Percentiles rank a stretch among this genome's conserved stretches.
These are phyloP conservation scores for Fragum sueziense DNA, from an alignment of 2,888 invertebrate species.

Conservation along the genomic window DNA sequence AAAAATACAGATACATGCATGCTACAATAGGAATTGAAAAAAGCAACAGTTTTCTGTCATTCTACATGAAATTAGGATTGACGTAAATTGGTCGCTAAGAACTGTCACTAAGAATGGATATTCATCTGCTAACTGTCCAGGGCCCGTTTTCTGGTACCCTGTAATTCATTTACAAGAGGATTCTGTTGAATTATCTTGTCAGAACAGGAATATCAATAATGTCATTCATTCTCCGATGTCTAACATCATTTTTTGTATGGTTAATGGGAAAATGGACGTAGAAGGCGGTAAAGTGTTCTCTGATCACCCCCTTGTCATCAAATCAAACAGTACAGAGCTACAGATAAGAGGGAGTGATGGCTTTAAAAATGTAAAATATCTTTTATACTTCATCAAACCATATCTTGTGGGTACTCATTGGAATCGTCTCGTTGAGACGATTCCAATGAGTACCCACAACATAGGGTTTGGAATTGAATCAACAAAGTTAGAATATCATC, in stretches of 20 bases:
- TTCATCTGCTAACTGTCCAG: too few species aligned
- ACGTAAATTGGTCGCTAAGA: too few species aligned
- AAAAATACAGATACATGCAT: too few species aligned
- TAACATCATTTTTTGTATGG: conserved; percentile 3
- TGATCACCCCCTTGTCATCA: neutral
- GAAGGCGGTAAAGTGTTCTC: conserved; percentile 5
- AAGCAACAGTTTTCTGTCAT: too few species aligned
- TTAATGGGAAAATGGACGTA: conserved; percentile 17
- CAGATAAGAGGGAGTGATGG: neutral
- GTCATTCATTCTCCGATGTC: conserved; percentile 12
- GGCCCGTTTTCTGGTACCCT: neutral
- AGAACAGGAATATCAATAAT: conserved; percentile 16
- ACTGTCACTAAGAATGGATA: too few species aligned
- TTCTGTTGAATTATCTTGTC: conserved; percentile 11
- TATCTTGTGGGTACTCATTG: neutral
- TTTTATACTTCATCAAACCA: neutral
- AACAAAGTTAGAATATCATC: neutral
- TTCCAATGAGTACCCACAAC: neutral
- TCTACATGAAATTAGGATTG: too few species aligned
- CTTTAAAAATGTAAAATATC: neutral
- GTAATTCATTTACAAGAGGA: conserved; percentile 15
- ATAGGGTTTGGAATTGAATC: neutral
- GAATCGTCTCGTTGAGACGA: neutral
- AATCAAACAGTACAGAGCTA: neutral
- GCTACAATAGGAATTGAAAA: too few species aligned